These are phyloP conservation scores for Drosophila kanapiae DNA, from an alignment of 1,140 invertebrate species.

Conservation along the genomic window DNA sequence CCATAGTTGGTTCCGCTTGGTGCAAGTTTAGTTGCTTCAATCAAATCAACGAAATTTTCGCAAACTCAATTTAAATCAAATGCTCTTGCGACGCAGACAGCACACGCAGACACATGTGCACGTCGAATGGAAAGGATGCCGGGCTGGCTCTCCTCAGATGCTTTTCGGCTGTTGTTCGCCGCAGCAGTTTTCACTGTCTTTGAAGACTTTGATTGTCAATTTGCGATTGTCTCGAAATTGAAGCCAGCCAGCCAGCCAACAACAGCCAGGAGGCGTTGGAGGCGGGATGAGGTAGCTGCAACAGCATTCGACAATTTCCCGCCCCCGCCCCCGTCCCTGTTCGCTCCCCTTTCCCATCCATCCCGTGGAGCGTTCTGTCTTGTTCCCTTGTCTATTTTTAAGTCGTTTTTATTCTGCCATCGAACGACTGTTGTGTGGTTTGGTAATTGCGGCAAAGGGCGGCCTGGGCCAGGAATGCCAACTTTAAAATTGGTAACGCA, in stretches of 20 bases:
- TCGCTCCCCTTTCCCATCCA: conserved; percentile 1
- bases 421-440: conserved; percentile 82
- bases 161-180: conserved; percentile 67
- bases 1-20: conserved; percentile 60
- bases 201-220: conserved; percentile 84
- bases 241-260: conserved; percentile 59
- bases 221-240: conserved; percentile 83
- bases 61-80: conserved; percentile 84
- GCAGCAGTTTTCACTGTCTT: conserved; percentile 82
- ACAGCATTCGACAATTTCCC: conserved; percentile 51
- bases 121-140: conserved; percentile 69
- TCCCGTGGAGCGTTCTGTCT: conserved; percentile 53
- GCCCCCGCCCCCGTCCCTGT: conserved; percentile 6
- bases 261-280: conserved; percentile 11
- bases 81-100: conserved; percentile 75
- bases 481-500: conserved; percentile 81
- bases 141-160: conserved; percentile 69
- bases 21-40: conserved; percentile 83
- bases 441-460: conserved; percentile 79
- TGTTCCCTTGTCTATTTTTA: conserved; percentile 81
- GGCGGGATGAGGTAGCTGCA: conserved; percentile 35
- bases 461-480: conserved; percentile 61
- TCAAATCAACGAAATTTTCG: conserved; percentile 82
- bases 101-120: conserved; percentile 32
- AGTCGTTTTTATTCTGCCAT: conserved; percentile 80